Evolutionary conservation across 2,888 invertebrate species (phyloP), one percentile per base, ranked within the genome.

Genomic region (Petrolisthes cinctipes): DNA sequence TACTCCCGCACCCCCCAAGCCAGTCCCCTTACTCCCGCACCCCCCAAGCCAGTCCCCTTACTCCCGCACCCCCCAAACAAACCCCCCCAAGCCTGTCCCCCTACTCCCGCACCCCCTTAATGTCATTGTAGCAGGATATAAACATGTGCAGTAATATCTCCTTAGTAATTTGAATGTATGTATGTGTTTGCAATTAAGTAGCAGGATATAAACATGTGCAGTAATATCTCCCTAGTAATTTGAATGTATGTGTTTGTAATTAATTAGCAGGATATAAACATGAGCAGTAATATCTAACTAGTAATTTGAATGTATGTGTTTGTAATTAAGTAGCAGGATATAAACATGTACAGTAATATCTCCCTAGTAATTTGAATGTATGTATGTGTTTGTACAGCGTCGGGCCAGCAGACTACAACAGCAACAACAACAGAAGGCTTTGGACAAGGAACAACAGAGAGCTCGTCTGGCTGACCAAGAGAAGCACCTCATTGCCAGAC

Each of bases 351-450:
- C 71, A 71, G 71, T 71, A 71, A 71, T 71, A 71, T n/a, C 71
- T 37, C 2, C 4, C 9, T 23, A 66, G 23, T 37, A 20, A 11
- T 61, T 6, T 5, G 14, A 61, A 61, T 66, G 56, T 23, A 61
- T 66, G 56, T 23, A 20, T 76, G 17, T 75, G 0, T 57, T 23
- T 75, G 54, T 83, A 5, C 81, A 88, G 87, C 68, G 84, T n/a
- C 57, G 87, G 17, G 87, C 83, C 20, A 78, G 75, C 17, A 68
- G 84, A 37, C 75, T 88, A 4, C 83, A 84, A 56, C 87, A 88
- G 75, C 87, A 88, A 54, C 87, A 88, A 66, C 83, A 88, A 53
- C 83, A 84, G 84, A 88, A 88, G 37, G 87, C 87, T 9, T 66
- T 88, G 20, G 83, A 84, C 37, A 66, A 81, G n/a, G 87, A 88